A percentile compares a stretch with the other conserved stretches of the same genome.
Conservation (phyloP, 1,140 invertebrate species). For the Globodera rostochiensis region DNA sequence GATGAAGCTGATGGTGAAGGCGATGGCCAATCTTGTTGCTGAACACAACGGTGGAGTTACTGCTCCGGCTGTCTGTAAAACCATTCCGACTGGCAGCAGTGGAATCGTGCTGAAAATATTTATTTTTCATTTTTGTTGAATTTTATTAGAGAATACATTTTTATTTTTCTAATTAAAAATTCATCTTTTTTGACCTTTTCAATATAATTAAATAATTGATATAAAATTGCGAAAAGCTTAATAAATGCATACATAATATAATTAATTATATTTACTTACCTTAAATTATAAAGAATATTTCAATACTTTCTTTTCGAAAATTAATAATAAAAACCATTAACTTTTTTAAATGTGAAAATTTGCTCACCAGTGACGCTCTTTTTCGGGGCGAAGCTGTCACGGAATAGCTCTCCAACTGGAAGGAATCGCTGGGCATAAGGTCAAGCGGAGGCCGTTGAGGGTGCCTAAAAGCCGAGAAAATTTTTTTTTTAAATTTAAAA, state of each 20-base stretch:
- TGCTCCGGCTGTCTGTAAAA: conserved; percentile 28
- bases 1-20: background rate
- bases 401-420: background rate
- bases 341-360: too few relatives aligned
- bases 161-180: background rate
- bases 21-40: background rate
- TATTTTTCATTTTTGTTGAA: too few relatives aligned
- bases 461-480: background rate
- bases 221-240: background rate
- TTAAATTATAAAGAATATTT: too few relatives aligned
- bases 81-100: conserved; percentile 11
- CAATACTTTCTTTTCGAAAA: too few relatives aligned
- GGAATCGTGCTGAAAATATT: conserved; percentile 3
- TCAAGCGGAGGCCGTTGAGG: background rate
- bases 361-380: background rate
- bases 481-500: background rate
- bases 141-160: background rate
- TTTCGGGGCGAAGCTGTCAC: background rate
- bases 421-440: background rate
- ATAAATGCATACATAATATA: too few relatives aligned
- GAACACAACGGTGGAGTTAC: conserved; percentile 23
- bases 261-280: too few relatives aligned
- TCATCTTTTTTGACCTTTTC: background rate
- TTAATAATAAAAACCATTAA: too few relatives aligned
- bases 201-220: background rate